Conservation (phyloP, 2,797 vertebrate genomes). For the Muscicapa striata region DNA sequence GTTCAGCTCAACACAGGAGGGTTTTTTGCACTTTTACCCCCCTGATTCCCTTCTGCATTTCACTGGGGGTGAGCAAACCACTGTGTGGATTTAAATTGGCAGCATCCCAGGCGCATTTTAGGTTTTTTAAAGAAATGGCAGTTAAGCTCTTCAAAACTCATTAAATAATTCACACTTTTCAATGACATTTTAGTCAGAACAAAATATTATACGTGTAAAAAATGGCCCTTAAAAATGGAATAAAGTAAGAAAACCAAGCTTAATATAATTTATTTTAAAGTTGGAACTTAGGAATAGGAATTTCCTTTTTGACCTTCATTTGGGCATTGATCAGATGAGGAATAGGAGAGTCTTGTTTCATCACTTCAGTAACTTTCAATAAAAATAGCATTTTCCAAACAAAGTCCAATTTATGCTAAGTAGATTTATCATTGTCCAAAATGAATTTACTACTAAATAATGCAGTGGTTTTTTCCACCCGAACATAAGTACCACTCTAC, state of each 20-base stretch:
- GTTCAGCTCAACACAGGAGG: not conserved
- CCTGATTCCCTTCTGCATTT: not conserved
- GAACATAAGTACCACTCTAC: not conserved
- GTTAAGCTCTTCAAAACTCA: not conserved
- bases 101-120: not conserved
- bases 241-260: not conserved
- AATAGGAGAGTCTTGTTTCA: not conserved
- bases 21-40: not conserved
- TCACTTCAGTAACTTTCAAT: not conserved
- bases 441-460: not conserved
- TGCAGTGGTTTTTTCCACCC: not conserved
- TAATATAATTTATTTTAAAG: not conserved
- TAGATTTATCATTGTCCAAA: not conserved
- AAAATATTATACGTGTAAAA: not conserved
- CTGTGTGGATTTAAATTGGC: rapidly evolving
- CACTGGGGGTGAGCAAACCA: rapidly evolving
- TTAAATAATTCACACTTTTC: slow-evolving; percentile 22
- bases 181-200: not conserved
- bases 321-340: not conserved
- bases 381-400: slow-evolving; percentile 21
- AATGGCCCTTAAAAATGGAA: not conserved
- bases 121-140: not conserved
- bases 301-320: not conserved
- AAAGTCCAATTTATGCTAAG: not conserved
- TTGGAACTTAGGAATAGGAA: not conserved